Percentiles rank a stretch among this genome's conserved stretches.
Conservation (phyloP, 2,797 vertebrate species). For the Rachycentron canadum region DNA sequence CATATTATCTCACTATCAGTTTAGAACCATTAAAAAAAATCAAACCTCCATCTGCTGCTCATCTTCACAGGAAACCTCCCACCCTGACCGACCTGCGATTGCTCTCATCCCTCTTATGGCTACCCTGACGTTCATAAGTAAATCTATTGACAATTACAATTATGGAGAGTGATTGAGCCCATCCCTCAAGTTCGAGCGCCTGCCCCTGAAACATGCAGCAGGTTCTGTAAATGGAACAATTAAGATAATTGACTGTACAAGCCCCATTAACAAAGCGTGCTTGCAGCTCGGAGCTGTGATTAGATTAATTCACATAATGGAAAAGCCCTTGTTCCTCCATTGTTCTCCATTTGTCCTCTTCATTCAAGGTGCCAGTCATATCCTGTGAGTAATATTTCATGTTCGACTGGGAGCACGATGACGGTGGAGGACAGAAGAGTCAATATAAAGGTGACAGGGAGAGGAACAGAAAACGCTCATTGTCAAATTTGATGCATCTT, state of each 20-base stretch:
- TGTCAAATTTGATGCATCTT: neutral
- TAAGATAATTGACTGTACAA: conserved; percentile 87
- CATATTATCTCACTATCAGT: conserved; percentile 22
- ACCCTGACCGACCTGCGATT: conserved; percentile 56
- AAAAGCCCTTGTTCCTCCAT: conserved; percentile 74
- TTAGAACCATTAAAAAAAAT: conserved; percentile 23
- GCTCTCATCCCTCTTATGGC: conserved; percentile 66
- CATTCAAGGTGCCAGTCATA: conserved; percentile 56
- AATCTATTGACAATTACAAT: conserved; percentile 83
- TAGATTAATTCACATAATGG: conserved; percentile 86
- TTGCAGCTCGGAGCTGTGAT: conserved; percentile 70
- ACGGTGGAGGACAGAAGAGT: conserved; percentile 41
- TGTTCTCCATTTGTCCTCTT: conserved; percentile 78
- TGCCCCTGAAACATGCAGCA: conserved; percentile 77
- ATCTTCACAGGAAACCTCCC: conserved; percentile 25
- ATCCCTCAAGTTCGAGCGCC: conserved; percentile 76
- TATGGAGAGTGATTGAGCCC: conserved; percentile 81
- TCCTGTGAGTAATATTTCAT: conserved; percentile 46
- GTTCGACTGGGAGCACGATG: conserved; percentile 22
- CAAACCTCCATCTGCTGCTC: conserved; percentile 29
- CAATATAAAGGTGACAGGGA: neutral
- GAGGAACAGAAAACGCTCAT: neutral
- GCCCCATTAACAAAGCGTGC: conserved; percentile 84
- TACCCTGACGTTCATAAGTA: conserved; percentile 69
- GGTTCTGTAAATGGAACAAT: conserved; percentile 85